Base-by-base conservation (phyloP, 2,113 vertebrate species). In the Ranitomeya imitator region DNA sequence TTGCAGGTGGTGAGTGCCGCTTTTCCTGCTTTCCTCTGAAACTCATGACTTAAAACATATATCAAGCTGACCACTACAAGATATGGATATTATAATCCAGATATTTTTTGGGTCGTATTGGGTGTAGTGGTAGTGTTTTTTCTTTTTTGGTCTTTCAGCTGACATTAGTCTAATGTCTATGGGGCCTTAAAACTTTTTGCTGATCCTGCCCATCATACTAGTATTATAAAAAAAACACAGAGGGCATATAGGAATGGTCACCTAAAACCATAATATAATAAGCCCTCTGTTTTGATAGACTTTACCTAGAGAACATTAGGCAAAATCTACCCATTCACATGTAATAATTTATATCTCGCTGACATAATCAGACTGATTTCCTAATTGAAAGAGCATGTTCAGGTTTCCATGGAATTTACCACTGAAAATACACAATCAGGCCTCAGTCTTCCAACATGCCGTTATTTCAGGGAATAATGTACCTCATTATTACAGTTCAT, bases 291-390 rank as follows among this genome's bases (percentile, higher is more conserved):
- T 74, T 45, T 37, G 16, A n/a, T 54, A n/a, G 19, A 19, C 76
- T 54, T 37, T 52, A 19, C 74, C 9, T 60, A 1, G 16, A 4
- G 18, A 76, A 51, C 37, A 18, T 16, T 76, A 45, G 9, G 78
- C 18, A 80, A 57, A 80, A 26, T 80, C 2, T 59, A 26, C 5
- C 21, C 55, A 59, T 80, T 80, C 78, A 79, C 54, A 2, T 60
- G 55, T 80, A 80, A 80, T 59, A 85, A 83, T 91, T 61, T 51
- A 61, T 69, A 61, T 21, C 80, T 31, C 81, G 26, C 63, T 7
- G 18, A 69, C 60, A 77, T 52, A 67, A 65, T 85, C 55, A 76
- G 31, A 4, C 86, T 78, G 60, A 81, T 88, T 83, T 80, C 87
- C 86, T 60, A 76, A 63, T 78, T 74, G 77, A 63, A 57, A 83